phyloP scores from a whole-genome alignment of 2,888 invertebrate species.

The Leptogaster cylindrica region DNA sequence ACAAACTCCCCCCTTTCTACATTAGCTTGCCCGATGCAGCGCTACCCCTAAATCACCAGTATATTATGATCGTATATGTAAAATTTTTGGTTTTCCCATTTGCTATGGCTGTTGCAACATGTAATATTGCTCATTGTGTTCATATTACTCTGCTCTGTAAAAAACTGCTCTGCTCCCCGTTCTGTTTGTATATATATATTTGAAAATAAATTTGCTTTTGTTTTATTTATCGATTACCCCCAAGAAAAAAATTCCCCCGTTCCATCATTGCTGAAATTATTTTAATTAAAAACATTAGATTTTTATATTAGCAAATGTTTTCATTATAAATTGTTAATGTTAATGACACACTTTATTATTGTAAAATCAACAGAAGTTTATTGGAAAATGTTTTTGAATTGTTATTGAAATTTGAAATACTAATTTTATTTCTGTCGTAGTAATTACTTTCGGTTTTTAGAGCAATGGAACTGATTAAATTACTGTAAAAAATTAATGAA shows the following conservation, averaged over 20 bases:
- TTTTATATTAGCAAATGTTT: not conserved
- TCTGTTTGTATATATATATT: conserved; percentile 14
- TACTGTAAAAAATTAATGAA: too few species aligned
- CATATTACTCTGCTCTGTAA: conserved; percentile 35
- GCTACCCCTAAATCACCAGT: conserved; percentile 50
- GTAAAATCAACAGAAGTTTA: too few species aligned
- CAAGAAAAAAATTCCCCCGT: too few species aligned
- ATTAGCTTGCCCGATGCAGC: conserved; percentile 54
- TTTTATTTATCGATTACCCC: too few species aligned
- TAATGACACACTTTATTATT: too few species aligned
- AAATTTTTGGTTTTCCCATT: conserved; percentile 36
- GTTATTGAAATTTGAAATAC: too few species aligned
- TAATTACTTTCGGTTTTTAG: too few species aligned
- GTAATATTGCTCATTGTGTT: conserved; percentile 39
- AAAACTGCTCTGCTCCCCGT: conserved; percentile 33
- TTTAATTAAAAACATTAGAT: not conserved
- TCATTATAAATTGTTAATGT: too few species aligned
- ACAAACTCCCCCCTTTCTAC: conserved; percentile 44
- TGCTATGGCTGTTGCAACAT: conserved; percentile 42
- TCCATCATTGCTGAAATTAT: conserved; percentile 16
- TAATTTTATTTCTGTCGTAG: too few species aligned
- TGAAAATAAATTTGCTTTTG: too few species aligned
- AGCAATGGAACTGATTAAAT: too few species aligned
- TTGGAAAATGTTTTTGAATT: too few species aligned
- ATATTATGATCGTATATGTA: conserved; percentile 34